phyloP scores from a whole-genome alignment of 2,888 invertebrate species.

The Mongoloraphidia duomilia region DNA sequence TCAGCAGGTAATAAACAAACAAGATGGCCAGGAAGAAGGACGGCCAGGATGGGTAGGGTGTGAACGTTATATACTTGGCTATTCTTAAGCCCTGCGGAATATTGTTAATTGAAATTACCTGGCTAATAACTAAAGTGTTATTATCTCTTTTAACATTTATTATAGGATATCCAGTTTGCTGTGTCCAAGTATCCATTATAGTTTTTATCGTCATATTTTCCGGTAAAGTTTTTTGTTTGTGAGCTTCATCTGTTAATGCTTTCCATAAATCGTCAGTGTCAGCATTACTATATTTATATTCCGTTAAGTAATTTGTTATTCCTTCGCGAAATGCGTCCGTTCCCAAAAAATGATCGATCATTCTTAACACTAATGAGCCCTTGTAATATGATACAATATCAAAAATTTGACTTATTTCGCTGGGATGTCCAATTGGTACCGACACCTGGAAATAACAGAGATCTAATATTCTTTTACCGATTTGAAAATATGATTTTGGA shows the following conservation, averaged over 20 bases:
- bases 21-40: too few species aligned
- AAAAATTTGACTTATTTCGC: slow-evolving; percentile 69
- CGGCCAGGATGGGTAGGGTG: too few species aligned
- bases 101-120: too few species aligned
- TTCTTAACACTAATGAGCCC: slow-evolving; percentile 72
- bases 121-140: slow-evolving; percentile 38
- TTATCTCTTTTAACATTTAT: slow-evolving; percentile 43
- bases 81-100: too few species aligned
- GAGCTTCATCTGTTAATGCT: slow-evolving; percentile 47
- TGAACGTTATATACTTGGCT: too few species aligned
- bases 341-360: slow-evolving; percentile 83
- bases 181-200: slow-evolving; percentile 80
- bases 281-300: slow-evolving; percentile 54
- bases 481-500: background rate
- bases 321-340: slow-evolving; percentile 54
- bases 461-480: background rate
- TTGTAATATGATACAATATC: slow-evolving; percentile 77
- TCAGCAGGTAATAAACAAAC: too few species aligned
- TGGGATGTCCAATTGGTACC: slow-evolving; percentile 57
- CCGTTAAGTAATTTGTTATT: slow-evolving; percentile 48
- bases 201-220: slow-evolving; percentile 45
- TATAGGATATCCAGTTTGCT: slow-evolving; percentile 72
- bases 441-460: slow-evolving; percentile 34
- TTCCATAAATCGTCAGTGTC: slow-evolving; percentile 76
- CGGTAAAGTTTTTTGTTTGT: slow-evolving; percentile 33